A percentile compares a stretch with the other conserved stretches of the same genome.
phyloP scores from a whole-genome alignment of 2,888 invertebrate species.

The Sturmia bella region DNA sequence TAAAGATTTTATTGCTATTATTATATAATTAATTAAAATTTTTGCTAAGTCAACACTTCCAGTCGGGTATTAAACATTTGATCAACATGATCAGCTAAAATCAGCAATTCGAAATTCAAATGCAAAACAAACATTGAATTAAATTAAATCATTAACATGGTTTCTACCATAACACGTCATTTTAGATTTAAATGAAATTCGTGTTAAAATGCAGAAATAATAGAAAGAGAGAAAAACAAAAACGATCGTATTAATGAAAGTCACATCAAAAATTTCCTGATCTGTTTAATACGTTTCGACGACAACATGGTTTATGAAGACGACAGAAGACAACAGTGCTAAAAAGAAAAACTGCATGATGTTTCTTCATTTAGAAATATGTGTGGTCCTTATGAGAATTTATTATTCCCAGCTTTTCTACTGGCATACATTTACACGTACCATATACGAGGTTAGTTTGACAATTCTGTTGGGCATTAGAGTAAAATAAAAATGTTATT shows the following conservation, averaged over 20 bases:
- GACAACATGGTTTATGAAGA: constrained; percentile 9
- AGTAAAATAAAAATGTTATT: too few relatives aligned
- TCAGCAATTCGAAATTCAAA: constrained; percentile 2
- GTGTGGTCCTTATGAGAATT: constrained; percentile 15
- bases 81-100: background rate
- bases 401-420: constrained; percentile 20
- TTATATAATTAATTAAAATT: background rate
- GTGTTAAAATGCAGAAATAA: background rate
- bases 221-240: background rate
- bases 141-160: constrained; percentile 46
- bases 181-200: constrained; percentile 43
- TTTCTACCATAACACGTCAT: constrained; percentile 24
- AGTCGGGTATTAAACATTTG: background rate
- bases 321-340: background rate
- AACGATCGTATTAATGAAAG: background rate
- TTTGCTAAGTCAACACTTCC: constrained; percentile 11
- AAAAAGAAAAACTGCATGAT: background rate
- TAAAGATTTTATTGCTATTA: too few relatives aligned
- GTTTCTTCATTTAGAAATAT: background rate
- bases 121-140: constrained; percentile 10
- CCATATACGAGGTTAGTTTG: background rate
- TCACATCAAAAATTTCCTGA: constrained; percentile 23
- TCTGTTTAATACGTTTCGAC: constrained; percentile 26
- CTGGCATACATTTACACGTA: background rate
- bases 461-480: background rate